Base-by-base conservation (phyloP, 2,888 invertebrate genomes). In the Habrosyne pyritoides region DNA sequence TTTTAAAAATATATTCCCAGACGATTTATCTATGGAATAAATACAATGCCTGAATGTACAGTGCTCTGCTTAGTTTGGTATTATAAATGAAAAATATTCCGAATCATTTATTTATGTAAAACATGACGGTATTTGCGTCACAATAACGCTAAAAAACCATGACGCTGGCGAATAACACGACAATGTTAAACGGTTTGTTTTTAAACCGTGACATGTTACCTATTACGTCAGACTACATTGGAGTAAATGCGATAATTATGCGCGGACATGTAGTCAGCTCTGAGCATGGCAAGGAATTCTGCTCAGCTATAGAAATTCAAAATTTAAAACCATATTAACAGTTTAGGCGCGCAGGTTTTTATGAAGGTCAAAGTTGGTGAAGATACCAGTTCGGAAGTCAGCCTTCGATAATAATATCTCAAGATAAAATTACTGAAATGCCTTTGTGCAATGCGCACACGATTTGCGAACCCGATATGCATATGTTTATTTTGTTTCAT, bases 151-250 rank as follows among this genome's bases (percentile, higher is more conserved):
- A 18, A 0, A 42, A 18, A 42, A 42, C 42, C 8, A 42, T 42
- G 42, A 42, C 42, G 42, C 6, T 6, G 8, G 14, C 36, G n/a
- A 36, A 36, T 28, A 28, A 18, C 28, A 49, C 10, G 24, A 28
- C 49, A 49, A 49, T 49, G 49, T 21, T 49, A 28, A 14, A 28
- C 14, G n/a, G 18, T 49, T 48, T 48, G 28, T 49, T 49, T 26
- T 49, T 49, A 28, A 14, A 36, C 36, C 14, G 14, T 28, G 21
- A 18, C 18, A 18, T 28, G 49, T 49, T 49, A 28, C 49, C 18
- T 10, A 50, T 48, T 22, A 48, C 24, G n/a, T 48, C 14, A 50
- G 18, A 42, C 18, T 8, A 18, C 42, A 42, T 42, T 42, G 14
- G 42, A 42, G 24, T 24, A 24, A 24, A 24, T 24, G 24, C 24